phyloP scores from a whole-genome alignment of 35 echinoderm and acorn worm genomes.

The Apostichopus californicus region DNA sequence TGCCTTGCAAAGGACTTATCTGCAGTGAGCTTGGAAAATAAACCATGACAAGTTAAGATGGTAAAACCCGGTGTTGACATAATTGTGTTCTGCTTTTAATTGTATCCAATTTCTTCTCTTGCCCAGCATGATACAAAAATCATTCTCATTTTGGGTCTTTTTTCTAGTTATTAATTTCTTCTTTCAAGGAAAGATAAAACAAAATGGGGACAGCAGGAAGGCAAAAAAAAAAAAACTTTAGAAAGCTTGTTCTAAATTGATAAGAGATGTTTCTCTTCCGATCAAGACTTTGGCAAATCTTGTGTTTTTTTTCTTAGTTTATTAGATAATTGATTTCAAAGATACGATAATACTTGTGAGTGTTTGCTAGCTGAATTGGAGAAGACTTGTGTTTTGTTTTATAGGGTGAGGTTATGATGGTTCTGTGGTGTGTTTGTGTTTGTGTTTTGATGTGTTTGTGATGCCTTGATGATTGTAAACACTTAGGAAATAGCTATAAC shows the following conservation, averaged over 20 bases:
- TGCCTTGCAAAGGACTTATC: slow-evolving; percentile 7
- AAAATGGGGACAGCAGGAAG: background rate
- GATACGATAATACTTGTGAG: no score
- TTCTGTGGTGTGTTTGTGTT: no score
- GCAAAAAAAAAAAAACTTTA: background rate
- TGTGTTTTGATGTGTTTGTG: no score
- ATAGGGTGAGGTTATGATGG: no score
- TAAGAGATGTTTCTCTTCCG: background rate
- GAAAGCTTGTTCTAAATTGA: background rate
- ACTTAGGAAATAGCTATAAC: no score
- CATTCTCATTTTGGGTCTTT: slow-evolving; percentile 4
- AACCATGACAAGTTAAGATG: slow-evolving; percentile 1
- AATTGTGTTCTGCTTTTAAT: slow-evolving; percentile 47
- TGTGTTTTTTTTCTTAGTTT: no score
- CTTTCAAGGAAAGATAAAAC: background rate
- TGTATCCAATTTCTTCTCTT: slow-evolving; percentile 23
- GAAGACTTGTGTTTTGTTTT: no score
- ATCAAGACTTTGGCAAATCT: no score
- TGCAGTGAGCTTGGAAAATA: slow-evolving; percentile 35
- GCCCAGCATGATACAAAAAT: background rate
- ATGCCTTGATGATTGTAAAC: no score
- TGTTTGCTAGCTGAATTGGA: no score
- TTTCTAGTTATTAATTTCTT: background rate
- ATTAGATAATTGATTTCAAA: no score
- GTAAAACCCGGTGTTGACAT: slow-evolving; percentile 36